These are phyloP conservation scores for Aix galericulata DNA, from an alignment of 2,113 vertebrate species.

Conservation along the genomic window DNA sequence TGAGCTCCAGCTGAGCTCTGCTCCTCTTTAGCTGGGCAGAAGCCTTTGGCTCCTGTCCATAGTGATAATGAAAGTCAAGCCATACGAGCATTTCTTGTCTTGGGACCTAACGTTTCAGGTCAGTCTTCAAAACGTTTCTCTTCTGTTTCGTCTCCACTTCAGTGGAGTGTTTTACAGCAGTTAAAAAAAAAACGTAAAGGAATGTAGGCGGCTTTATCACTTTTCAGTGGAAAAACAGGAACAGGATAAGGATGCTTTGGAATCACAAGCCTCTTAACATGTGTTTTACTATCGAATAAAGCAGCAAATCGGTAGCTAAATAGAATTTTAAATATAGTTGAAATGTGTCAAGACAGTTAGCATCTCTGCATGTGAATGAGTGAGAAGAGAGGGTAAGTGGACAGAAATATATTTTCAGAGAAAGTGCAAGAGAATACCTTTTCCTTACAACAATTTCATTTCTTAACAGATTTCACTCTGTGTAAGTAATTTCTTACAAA, in stretches of 20 bases:
- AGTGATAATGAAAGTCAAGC: not conserved
- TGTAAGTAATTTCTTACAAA: not conserved
- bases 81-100: not conserved
- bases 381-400: not conserved
- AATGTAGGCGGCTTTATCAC: not conserved
- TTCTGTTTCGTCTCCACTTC: not conserved
- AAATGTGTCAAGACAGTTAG: not conserved
- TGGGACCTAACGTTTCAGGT: not conserved
- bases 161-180: not conserved
- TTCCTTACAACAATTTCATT: not conserved
- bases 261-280: not conserved
- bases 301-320: not conserved
- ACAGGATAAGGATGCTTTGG: not conserved
- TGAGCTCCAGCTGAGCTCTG: not conserved
- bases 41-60: not conserved
- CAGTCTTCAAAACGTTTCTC: not conserved
- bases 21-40: not conserved
- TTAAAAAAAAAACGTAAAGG: not conserved
- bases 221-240: not conserved
- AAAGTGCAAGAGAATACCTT: not conserved
- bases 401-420: not conserved
- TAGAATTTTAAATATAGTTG: not conserved
- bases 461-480: not conserved
- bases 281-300: not conserved
- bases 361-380: not conserved